Evolutionary conservation across 2,888 invertebrate genomes (phyloP), one percentile per base, ranked within the genome.

Genomic region (Hyposoter dolosus): DNA sequence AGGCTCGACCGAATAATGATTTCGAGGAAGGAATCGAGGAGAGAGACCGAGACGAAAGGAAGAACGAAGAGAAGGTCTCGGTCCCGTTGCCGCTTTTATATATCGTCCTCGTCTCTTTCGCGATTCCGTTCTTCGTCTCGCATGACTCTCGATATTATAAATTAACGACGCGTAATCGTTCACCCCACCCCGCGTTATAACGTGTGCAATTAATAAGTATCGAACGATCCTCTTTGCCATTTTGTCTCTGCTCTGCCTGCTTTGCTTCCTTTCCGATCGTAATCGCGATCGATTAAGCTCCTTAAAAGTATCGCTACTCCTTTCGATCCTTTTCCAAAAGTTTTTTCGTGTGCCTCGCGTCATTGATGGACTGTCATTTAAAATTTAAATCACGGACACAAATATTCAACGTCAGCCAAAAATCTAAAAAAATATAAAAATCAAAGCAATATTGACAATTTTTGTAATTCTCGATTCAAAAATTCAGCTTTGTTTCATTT

Each of bases 121-220:
- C 50, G 45, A 78, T 79, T 19, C 53, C 47, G 47, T 47, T 28
- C 40, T 68, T n/a, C 32, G 65, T 82, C 68, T 76, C 66, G n/a
- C 60, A 60, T 56, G 45, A 75, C 74, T n/a, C 68, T 63, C 47
- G 78, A 69, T 69, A n/a, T 77, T 60, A 81, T 77, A 74, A 86
- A 88, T 88, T 86, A 88, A 88, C 84, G 81, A 88, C 56, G 82
- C 69, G 81, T 82, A 83, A 88, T 86, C 72, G 71, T 56, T 60
- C 74, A 65, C 28, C 66, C 77, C 32, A 60, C 47, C 71, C 12
- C 53, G 43, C 53, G 9, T 32, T 76, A 43, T 71, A 80, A 72
- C 72, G 47, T 28, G 66, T 35, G 63, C 74, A 75, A 79, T 65
- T 79, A 85, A 85, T 82, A 71, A 85, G 35, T 71, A 79, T 82